These are phyloP conservation scores for Novumbra hubbsi DNA, from an alignment of 2,797 vertebrate species.

Conservation along the genomic window DNA sequence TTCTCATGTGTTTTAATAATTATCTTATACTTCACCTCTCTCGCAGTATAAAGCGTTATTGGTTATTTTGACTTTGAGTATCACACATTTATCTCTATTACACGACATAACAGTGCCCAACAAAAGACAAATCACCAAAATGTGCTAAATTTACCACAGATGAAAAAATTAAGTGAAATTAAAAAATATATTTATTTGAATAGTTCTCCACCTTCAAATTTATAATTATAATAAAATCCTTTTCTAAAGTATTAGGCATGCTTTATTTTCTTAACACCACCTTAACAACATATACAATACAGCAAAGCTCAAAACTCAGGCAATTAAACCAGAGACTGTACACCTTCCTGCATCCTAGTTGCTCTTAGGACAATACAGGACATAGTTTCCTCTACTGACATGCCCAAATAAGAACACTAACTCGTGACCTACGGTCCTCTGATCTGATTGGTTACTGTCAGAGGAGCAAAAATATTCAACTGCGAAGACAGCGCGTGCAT, in stretches of 20 bases:
- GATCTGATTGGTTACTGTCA: slow-evolving; percentile 53
- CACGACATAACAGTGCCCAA: not conserved
- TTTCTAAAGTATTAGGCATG: too few species aligned
- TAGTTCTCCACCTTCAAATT: too few species aligned
- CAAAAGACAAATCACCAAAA: too few species aligned
- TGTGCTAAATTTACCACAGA: too few species aligned
- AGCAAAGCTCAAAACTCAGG: too few species aligned
- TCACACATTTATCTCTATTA: not conserved
- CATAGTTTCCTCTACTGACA: not conserved
- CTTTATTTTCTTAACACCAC: too few species aligned
- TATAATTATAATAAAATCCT: too few species aligned
- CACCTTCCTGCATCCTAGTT: too few species aligned
- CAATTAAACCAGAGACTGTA: too few species aligned
- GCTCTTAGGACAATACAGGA: not conserved
- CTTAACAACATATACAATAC: too few species aligned
- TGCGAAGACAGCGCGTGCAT: not conserved
- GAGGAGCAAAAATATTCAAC: slow-evolving; percentile 33
- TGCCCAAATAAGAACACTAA: not conserved
- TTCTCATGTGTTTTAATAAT: not conserved
- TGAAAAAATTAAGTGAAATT: too few species aligned
- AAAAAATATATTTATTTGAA: too few species aligned
- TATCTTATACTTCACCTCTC: not conserved
- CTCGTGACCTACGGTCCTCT: slow-evolving; percentile 30
- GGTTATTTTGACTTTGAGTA: not conserved
- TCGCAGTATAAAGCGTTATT: not conserved